These are phyloP conservation scores for Solenopsis fugax DNA, from an alignment of 1,140 invertebrate species.

Conservation along the genomic window DNA sequence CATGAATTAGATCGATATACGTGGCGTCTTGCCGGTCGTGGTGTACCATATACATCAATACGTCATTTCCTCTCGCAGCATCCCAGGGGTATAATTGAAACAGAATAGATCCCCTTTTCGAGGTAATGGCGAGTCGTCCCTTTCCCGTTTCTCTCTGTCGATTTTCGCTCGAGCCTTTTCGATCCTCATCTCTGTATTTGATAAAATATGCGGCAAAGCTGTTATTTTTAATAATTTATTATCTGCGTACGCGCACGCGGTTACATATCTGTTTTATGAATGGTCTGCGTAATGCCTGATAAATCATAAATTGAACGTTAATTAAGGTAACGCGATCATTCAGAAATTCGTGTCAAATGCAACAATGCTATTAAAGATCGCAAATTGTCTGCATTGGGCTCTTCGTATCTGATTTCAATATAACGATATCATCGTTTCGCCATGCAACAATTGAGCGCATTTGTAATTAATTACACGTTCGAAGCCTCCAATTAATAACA, in stretches of 20 bases:
- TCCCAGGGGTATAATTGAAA: conserved; percentile 48
- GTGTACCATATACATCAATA: conserved; percentile 38
- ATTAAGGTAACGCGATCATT: conserved; percentile 12
- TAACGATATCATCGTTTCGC: not conserved
- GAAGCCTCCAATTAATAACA: conserved; percentile 14
- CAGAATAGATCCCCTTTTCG: conserved; percentile 18
- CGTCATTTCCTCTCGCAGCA: conserved; percentile 41
- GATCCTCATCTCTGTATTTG: not conserved
- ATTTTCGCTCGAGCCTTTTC: not conserved
- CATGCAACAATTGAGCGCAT: not conserved
- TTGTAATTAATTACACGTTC: conserved; percentile 18
- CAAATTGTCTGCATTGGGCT: not conserved
- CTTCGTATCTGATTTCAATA: conserved; percentile 9
- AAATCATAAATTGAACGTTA: conserved; percentile 11
- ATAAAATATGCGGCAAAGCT: not conserved
- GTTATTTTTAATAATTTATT: conserved; percentile 15
- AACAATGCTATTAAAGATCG: conserved; percentile 4
- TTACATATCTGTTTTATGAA: not conserved
- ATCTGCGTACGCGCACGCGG: not conserved
- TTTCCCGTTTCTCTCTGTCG: not conserved
- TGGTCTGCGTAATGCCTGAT: not conserved
- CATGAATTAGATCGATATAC: conserved; percentile 42
- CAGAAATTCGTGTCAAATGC: not conserved
- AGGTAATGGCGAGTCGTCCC: not conserved
- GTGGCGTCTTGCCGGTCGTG: conserved; percentile 21